phyloP scores from a whole-genome alignment of 2,797 vertebrate species.

The Chrosomus eos region DNA sequence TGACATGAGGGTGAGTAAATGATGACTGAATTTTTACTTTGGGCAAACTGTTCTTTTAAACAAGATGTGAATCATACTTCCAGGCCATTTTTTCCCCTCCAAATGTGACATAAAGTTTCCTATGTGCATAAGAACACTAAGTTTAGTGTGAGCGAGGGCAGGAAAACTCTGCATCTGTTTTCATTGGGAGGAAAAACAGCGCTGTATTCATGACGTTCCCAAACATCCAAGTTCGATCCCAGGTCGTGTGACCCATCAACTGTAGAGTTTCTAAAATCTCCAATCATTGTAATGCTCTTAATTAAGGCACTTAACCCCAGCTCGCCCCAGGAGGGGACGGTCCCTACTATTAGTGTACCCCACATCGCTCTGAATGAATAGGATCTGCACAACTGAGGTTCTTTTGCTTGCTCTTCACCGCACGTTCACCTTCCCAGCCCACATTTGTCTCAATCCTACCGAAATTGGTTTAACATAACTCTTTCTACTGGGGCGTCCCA shows the following conservation, averaged over 20 bases:
- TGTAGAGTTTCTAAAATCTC: background rate
- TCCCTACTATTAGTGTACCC: background rate
- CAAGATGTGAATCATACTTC: background rate
- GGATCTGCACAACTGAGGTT: background rate
- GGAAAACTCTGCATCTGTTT: slow-evolving; percentile 37
- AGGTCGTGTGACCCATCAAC: background rate
- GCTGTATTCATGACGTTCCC: background rate
- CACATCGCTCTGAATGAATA: background rate
- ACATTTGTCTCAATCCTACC: slow-evolving; percentile 16
- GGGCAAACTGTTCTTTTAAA: background rate
- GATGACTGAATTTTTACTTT: background rate
- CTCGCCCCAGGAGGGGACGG: background rate
- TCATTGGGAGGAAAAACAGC: slow-evolving; percentile 6
- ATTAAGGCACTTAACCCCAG: slow-evolving; percentile 13
- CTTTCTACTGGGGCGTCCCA: slow-evolving; percentile 18
- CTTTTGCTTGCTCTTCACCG: slow-evolving; percentile 22
- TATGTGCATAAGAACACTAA: slow-evolving; percentile 5
- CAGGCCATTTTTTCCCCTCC: background rate
- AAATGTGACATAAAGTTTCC: slow-evolving; percentile 35
- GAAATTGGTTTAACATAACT: slow-evolving; percentile 13
- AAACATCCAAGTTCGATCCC: background rate
- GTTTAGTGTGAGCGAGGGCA: background rate
- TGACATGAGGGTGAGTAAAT: background rate
- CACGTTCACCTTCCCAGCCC: slow-evolving; percentile 11
- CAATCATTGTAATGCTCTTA: background rate